These are phyloP conservation scores for Dendrolimus kikuchii DNA, from an alignment of 1,140 invertebrate species.

Conservation along the genomic window DNA sequence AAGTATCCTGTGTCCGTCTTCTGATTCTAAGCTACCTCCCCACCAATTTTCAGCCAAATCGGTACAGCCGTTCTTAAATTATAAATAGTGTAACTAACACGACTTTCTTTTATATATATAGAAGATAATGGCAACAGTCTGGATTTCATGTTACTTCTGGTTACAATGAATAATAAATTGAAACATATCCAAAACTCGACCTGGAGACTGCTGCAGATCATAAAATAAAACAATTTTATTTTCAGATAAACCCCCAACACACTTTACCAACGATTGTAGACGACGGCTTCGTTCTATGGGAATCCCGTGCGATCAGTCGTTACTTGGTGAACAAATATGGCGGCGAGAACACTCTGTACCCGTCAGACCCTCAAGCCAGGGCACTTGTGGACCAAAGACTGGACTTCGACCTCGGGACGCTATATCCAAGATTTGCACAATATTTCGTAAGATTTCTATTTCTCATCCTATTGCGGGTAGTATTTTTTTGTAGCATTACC, in stretches of 20 bases:
- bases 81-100: too few species aligned
- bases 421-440: slow-evolving; percentile 76
- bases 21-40: too few species aligned
- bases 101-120: too few species aligned
- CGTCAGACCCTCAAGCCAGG: slow-evolving; percentile 77
- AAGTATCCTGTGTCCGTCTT: too few species aligned
- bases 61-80: too few species aligned
- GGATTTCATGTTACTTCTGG: too few species aligned
- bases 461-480: slow-evolving; percentile 17
- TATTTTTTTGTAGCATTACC: too few species aligned
- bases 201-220: too few species aligned
- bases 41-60: too few species aligned
- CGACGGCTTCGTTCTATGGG: slow-evolving; percentile 75
- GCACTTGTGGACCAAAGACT: slow-evolving; percentile 82
- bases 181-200: too few species aligned
- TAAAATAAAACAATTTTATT: slow-evolving; percentile 1
- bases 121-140: too few species aligned
- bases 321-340: slow-evolving; percentile 81
- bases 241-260: slow-evolving; percentile 77
- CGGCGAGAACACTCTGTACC: slow-evolving; percentile 77
- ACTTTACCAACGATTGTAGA: slow-evolving; percentile 77
- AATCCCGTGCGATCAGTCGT: slow-evolving; percentile 78
- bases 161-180: too few species aligned
- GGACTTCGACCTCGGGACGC: slow-evolving; percentile 81
- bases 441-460: slow-evolving; percentile 73